Percentiles rank a stretch among this genome's conserved stretches.
phyloP scores from a whole-genome alignment of 2,888 invertebrate species.

The Plebejus anna region DNA sequence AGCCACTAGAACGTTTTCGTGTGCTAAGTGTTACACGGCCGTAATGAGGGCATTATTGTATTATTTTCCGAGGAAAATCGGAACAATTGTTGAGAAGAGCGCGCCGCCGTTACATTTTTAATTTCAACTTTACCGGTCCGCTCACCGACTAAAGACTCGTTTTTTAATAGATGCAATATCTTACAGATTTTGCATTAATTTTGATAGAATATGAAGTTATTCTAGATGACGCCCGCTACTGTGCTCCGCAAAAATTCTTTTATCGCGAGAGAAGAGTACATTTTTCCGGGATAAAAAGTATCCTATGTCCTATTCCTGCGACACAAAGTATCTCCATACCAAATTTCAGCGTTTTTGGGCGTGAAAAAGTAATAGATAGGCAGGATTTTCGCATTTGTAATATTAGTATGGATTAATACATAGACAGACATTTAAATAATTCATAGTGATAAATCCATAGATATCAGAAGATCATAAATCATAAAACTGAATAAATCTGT shows the following conservation, averaged over 20 bases:
- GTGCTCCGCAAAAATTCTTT: too few relatives aligned
- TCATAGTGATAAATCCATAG: neutral
- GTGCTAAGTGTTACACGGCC: conserved; percentile 31
- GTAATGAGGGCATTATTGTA: conserved; percentile 58
- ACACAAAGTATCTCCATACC: too few relatives aligned
- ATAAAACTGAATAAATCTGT: neutral
- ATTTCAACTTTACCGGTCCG: conserved; percentile 63
- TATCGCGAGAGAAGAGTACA: too few relatives aligned
- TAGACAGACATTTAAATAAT: neutral
- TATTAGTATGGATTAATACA: neutral
- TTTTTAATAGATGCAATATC: conserved; percentile 39
- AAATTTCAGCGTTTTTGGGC: too few relatives aligned
- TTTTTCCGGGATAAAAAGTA: too few relatives aligned
- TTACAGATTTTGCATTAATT: neutral
- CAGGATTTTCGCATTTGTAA: too few relatives aligned
- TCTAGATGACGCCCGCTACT: too few relatives aligned
- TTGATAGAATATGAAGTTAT: neutral
- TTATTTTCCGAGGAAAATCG: conserved; percentile 59
- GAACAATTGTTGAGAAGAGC: conserved; percentile 63
- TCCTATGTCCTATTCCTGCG: too few relatives aligned
- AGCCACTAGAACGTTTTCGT: conserved; percentile 17
- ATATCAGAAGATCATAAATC: too few relatives aligned
- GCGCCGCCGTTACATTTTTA: conserved; percentile 64
- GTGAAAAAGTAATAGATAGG: too few relatives aligned
- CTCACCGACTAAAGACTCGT: conserved; percentile 42